A percentile compares a stretch with the other conserved stretches of the same genome.
phyloP scores from a whole-genome alignment of 2,113 vertebrate species.

The Trematocara marginatum region DNA sequence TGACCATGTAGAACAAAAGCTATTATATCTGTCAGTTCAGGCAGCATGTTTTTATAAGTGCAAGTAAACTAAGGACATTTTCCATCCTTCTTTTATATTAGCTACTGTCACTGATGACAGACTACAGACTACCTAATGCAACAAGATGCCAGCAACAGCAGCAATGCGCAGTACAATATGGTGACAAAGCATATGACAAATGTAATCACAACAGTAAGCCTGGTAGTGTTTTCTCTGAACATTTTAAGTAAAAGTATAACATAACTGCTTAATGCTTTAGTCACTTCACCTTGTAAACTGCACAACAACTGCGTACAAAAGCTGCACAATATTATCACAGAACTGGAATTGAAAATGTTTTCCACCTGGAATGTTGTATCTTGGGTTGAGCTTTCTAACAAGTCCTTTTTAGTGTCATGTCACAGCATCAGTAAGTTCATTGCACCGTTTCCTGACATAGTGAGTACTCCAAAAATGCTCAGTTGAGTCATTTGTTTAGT shows the following conservation, averaged over 20 bases:
- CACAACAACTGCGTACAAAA: not conserved
- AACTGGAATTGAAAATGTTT: not conserved
- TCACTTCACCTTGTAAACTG: not conserved
- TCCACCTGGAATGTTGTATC: not conserved
- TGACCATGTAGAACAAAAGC: not conserved
- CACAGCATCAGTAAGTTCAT: not conserved
- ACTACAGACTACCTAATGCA: not conserved
- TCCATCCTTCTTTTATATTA: not conserved
- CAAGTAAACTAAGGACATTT: not conserved
- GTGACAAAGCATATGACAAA: not conserved
- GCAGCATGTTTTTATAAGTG: not conserved
- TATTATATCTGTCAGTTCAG: not conserved
- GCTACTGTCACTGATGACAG: not conserved
- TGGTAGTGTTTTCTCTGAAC: not conserved
- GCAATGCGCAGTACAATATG: not conserved
- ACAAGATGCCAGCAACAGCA: not conserved
- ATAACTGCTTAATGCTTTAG: not conserved
- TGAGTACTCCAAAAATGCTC: not conserved
- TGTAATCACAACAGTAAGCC: not conserved
- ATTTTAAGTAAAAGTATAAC: not conserved
- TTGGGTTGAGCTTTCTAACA: not conserved
- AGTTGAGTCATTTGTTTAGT: not conserved
- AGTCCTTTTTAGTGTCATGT: not conserved
- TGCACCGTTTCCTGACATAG: not conserved
- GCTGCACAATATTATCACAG: accelerated